Evolutionary conservation across 2,113 vertebrate species (phyloP), one percentile per base, ranked within the genome.

Genomic region (Chloropsis cyanopogon): DNA sequence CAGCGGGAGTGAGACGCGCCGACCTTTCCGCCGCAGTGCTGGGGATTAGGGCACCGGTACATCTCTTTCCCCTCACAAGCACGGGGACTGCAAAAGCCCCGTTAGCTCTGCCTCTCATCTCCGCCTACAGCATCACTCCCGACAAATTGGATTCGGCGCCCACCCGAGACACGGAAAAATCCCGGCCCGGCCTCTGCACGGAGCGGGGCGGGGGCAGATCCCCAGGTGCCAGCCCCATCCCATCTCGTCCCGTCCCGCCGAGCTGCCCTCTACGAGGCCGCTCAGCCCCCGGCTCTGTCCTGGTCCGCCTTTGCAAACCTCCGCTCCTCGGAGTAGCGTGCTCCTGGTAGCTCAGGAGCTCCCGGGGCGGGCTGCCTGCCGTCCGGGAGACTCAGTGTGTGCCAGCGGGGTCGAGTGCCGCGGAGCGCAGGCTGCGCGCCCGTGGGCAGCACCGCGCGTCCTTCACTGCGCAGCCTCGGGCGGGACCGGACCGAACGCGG

Each of bases 61-160:
- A 44, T 16, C 88, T 17, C 56, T 57, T 52, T 81, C 5, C 63
- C 86, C 29, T 37, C 68, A 39, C 80, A 41, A 59, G 28, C 42
- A 3, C 26, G 10, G 86, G 35, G 56, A 61, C 44, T 93, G 92
- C 76, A 76, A 85, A 86, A 72, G 31, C 66, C 46, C 86, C 50
- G 69, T 75, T 92, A 93, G 93, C 88, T 94, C 95, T 90, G 93
- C 95, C 89, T 91, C 90, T 86, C 91, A 87, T 95, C 95, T 89
- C 96, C 93, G 91, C 94, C 94, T 94, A 85, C 90, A 94, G 87
- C 94, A 92, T 83, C 81, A 25, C 78, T 89, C 83, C 94, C 91
- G 69, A 92, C 94, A 94, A 93, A 97, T 90, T 94, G 88, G 92
- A 95, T 88, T 87, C 88, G 64, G 84, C 81, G 78, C 82, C 54